Conservation (phyloP, 2,888 invertebrate species). For the Ectobius pallidus region DNA sequence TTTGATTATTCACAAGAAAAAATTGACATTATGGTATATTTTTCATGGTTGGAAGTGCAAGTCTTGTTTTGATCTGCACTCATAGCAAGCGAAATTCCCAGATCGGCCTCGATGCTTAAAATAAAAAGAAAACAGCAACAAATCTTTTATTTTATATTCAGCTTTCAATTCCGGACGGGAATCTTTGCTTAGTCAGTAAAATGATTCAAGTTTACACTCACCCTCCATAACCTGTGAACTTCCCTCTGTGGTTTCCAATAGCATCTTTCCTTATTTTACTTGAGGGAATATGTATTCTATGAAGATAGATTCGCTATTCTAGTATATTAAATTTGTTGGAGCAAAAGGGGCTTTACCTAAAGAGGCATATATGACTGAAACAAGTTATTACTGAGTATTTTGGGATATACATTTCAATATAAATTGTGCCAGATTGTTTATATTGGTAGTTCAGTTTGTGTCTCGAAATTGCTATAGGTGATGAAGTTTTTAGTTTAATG, state of each 20-base stretch:
- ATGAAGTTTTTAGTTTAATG: no score
- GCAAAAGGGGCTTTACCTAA: no score
- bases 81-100: slow-evolving; percentile 1
- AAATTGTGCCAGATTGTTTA: no score
- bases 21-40: slow-evolving; percentile 37
- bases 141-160: not conserved
- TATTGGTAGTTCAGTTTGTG: no score
- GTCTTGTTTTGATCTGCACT: not conserved
- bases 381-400: no score
- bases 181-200: slow-evolving; percentile 9
- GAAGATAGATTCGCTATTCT: not conserved
- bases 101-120: not conserved
- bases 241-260: not conserved
- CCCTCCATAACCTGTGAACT: not conserved
- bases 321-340: no score
- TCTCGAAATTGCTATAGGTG: no score
- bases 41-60: not conserved
- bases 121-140: not conserved
- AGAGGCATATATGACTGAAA: no score
- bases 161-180: not conserved
- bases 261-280: slow-evolving; percentile 1
- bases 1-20: slow-evolving; percentile 43
- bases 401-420: no score
- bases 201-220: not conserved
- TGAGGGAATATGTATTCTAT: not conserved